phyloP scores from a whole-genome alignment of 1,140 invertebrate species.

The Tetraneura akinire region DNA sequence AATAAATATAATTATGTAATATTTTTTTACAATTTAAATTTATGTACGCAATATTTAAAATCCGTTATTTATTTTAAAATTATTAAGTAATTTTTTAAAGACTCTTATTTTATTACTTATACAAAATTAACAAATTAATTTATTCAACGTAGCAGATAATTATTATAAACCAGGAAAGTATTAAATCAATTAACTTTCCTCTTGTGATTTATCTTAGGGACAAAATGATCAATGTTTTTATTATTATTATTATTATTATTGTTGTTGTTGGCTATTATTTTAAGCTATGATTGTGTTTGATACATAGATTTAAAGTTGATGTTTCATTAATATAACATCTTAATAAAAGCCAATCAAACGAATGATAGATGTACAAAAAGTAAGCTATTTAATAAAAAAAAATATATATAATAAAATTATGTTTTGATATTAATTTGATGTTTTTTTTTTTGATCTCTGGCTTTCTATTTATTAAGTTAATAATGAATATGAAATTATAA shows the following conservation, averaged over 20 bases:
- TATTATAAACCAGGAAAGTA: conserved; percentile 46
- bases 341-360: conserved; percentile 26
- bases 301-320: conserved; percentile 20
- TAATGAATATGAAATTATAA: conserved; percentile 4
- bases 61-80: conserved; percentile 34
- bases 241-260: conserved; percentile 9
- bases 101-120: conserved; percentile 44
- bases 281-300: conserved; percentile 35
- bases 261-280: conserved; percentile 44
- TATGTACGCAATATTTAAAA: neutral
- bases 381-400: conserved; percentile 48
- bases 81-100: conserved; percentile 28
- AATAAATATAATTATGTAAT: conserved; percentile 6
- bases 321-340: conserved; percentile 29
- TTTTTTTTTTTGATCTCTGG: conserved; percentile 5
- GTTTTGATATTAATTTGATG: neutral
- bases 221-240: conserved; percentile 47
- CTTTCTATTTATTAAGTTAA: neutral
- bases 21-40: conserved; percentile 24
- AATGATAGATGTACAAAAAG: conserved; percentile 46
- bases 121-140: neutral
- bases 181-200: conserved; percentile 39
- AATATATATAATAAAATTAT: conserved; percentile 13
- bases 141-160: conserved; percentile 3
- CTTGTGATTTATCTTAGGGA: conserved; percentile 49